Percentiles rank a stretch among this genome's conserved stretches.
Conservation (phyloP, 2,888 invertebrate genomes). For the Drosophila heteroneura region DNA sequence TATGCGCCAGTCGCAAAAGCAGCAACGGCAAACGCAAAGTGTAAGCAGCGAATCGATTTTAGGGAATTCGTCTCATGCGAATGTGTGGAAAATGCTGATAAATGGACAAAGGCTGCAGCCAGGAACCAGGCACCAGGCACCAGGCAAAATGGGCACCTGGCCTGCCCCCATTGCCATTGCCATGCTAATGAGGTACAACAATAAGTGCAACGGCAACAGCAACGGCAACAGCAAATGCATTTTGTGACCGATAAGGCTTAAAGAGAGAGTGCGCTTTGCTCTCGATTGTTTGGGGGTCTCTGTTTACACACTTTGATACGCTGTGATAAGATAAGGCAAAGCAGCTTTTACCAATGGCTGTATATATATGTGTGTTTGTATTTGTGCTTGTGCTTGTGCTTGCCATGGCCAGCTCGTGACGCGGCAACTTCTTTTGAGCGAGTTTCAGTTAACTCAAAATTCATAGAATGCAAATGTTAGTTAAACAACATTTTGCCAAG, state of each 20-base stretch:
- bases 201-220: constrained; percentile 18
- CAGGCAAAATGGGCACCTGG: constrained; percentile 13
- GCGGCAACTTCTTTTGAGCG: constrained; percentile 54
- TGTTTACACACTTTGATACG: constrained; percentile 58
- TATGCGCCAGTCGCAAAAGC: constrained; percentile 60
- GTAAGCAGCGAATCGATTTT: constrained; percentile 79
- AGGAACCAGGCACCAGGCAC: constrained; percentile 2
- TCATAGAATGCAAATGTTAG: constrained; percentile 80
- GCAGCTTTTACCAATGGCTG: constrained; percentile 24
- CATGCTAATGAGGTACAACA: constrained; percentile 64
- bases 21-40: constrained; percentile 54
- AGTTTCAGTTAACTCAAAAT: constrained; percentile 69
- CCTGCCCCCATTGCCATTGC: constrained; percentile 38
- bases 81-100: constrained; percentile 83
- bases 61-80: constrained; percentile 81
- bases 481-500: constrained; percentile 75
- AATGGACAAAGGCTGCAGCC: constrained; percentile 52
- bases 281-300: constrained; percentile 6
- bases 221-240: constrained; percentile 9
- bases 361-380: background rate
- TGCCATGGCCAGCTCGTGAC: constrained; percentile 51
- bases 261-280: constrained; percentile 10
- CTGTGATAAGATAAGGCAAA: constrained; percentile 71
- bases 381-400: background rate
- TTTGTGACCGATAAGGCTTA: constrained; percentile 61